Evolutionary conservation across 2,113 vertebrate genomes (phyloP).

Genomic region (Percopsis transmontana): DNA sequence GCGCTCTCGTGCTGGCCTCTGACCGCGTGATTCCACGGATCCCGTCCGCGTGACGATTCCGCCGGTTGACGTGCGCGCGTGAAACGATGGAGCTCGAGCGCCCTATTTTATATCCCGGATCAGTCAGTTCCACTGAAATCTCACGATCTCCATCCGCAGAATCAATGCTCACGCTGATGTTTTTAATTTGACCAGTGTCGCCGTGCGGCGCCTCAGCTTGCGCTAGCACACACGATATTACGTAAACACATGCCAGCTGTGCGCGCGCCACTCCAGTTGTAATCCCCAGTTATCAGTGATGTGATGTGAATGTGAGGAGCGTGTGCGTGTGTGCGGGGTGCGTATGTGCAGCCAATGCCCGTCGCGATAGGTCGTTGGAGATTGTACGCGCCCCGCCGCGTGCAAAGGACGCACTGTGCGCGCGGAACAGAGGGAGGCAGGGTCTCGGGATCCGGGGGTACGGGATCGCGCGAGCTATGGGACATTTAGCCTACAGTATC

Average conservation of each 20-base stretch:
- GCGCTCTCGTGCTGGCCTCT: constrained; percentile 42
- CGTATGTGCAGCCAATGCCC: constrained; percentile 15
- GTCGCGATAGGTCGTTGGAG: constrained; percentile 45
- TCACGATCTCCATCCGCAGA: constrained; percentile 47
- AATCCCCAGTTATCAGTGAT: constrained; percentile 50
- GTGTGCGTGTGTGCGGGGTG: not conserved
- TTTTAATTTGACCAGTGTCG: constrained; percentile 46
- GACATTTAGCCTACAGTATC: not conserved
- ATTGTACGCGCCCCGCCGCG: constrained; percentile 17
- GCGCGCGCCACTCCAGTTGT: constrained; percentile 59
- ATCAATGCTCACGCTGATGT: constrained; percentile 23
- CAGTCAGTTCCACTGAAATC: constrained; percentile 48
- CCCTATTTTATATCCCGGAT: constrained; percentile 52
- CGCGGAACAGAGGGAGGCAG: not conserved
- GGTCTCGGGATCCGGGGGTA: not conserved
- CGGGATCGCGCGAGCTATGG: constrained; percentile 3
- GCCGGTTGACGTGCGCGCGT: constrained; percentile 58
- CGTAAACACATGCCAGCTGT: constrained; percentile 66
- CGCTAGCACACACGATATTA: constrained; percentile 56
- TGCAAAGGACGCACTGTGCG: constrained; percentile 16
- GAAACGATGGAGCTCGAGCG: constrained; percentile 53
- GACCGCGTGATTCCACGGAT: constrained; percentile 51
- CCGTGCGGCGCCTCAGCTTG: constrained; percentile 39
- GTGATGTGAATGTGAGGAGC: not conserved
- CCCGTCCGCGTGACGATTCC: constrained; percentile 58